These are phyloP conservation scores for Osmerus eperlanus DNA, from an alignment of 2,113 vertebrate species.

Conservation along the genomic window DNA sequence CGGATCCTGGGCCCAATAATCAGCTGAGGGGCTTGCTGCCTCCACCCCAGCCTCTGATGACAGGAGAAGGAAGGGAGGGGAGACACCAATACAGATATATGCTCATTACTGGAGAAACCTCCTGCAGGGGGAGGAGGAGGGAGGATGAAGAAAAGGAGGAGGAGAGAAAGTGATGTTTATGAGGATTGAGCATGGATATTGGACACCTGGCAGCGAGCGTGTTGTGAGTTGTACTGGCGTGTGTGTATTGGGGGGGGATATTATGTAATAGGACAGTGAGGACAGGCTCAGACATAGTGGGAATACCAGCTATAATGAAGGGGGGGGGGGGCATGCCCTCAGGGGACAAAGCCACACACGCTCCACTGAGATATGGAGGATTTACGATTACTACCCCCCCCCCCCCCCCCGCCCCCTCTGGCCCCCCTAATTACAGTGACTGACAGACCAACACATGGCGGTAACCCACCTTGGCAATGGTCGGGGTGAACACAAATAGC, in stretches of 20 bases:
- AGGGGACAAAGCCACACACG: not conserved
- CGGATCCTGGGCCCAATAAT: conserved; percentile 11
- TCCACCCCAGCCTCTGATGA: not conserved
- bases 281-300: conserved; percentile 21
- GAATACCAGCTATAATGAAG: conserved; percentile 45
- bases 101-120: not conserved
- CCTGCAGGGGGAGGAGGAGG: not conserved
- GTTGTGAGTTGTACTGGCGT: not conserved
- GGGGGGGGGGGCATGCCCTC: conserved; percentile 14
- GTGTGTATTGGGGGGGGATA: conserved; percentile 5
- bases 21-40: conserved; percentile 17
- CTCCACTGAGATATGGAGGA: not conserved
- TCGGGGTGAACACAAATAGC: too few relatives aligned
- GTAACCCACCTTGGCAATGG: not conserved
- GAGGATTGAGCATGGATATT: conserved; percentile 1
- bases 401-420: not conserved
- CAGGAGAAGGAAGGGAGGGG: not conserved
- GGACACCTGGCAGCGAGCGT: conserved; percentile 4
- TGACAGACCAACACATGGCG: not conserved
- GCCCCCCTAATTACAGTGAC: not conserved
- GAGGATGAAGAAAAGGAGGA: too few relatives aligned
- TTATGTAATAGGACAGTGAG: conserved; percentile 44
- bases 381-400: not conserved
- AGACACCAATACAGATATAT: not conserved
- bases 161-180: not conserved